A percentile compares a stretch with the other conserved stretches of the same genome.
Conservation (phyloP, 2,113 vertebrate genomes). For the Lasiurus cinereus region DNA sequence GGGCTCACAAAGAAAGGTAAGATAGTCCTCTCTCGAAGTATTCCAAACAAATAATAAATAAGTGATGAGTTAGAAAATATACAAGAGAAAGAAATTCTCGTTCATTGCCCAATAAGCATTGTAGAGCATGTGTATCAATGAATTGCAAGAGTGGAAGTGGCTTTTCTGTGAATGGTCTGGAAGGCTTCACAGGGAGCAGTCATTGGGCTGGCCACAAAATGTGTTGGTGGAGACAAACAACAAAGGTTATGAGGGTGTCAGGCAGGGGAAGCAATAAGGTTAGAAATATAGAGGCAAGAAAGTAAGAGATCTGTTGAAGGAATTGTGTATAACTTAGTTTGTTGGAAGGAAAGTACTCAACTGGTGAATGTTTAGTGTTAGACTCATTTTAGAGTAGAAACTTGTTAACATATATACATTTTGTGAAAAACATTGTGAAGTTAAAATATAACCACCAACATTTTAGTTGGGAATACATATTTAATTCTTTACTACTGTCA, state of each 20-base stretch:
- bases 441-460: not conserved
- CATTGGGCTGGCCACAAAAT: accelerated
- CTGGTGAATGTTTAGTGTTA: not conserved
- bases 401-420: not conserved
- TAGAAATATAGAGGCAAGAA: not conserved
- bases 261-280: not conserved
- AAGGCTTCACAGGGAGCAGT: not conserved
- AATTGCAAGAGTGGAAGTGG: not conserved
- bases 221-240: not conserved
- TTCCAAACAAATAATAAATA: not conserved
- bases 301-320: not conserved
- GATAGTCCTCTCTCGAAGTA: not conserved
- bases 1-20: not conserved
- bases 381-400: not conserved
- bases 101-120: not conserved
- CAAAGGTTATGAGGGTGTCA: not conserved
- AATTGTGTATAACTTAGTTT: not conserved
- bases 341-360: not conserved
- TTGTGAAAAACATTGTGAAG: not conserved
- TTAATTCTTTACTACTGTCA: not conserved
- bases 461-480: not conserved
- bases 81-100: not conserved
- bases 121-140: not conserved
- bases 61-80: not conserved
- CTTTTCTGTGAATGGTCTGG: not conserved